Evolutionary conservation across 2,888 invertebrate genomes (phyloP).

Genomic region (Aporophyla nigra): DNA sequence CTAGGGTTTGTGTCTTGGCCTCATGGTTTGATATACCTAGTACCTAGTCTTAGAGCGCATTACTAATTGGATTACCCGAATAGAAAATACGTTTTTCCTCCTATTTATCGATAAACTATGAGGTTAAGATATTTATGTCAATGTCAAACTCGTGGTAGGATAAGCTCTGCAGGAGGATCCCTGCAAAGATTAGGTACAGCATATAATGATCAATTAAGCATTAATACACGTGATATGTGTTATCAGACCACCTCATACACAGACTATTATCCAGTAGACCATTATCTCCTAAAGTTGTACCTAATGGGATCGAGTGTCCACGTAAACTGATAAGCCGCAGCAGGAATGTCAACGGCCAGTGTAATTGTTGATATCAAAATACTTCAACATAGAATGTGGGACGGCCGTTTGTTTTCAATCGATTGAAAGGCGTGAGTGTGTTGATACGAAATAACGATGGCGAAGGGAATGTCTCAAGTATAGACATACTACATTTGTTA

Average conservation of each 20-base stretch:
- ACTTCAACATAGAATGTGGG: conserved; percentile 30
- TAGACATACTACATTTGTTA: conserved; percentile 3
- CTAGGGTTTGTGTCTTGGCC: no score
- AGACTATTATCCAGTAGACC: neutral
- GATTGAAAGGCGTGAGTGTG: neutral
- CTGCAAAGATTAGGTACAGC: neutral
- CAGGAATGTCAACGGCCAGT: conserved; percentile 2
- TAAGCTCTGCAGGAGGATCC: neutral
- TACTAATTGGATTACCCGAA: neutral
- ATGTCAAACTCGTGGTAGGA: neutral
- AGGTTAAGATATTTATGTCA: neutral
- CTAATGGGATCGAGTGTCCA: conserved; percentile 35
- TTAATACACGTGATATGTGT: neutral
- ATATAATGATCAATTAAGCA: neutral
- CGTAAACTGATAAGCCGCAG: conserved; percentile 35
- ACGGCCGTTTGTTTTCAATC: conserved; percentile 23
- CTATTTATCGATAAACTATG: conserved; percentile 8
- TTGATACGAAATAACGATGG: conserved; percentile 2
- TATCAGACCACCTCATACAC: neutral
- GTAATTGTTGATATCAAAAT: conserved; percentile 29
- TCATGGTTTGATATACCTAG: no score
- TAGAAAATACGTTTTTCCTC: no score
- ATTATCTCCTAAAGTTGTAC: conserved; percentile 20
- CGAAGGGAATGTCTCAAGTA: conserved; percentile 1
- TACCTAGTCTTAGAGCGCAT: no score